These are phyloP conservation scores for Megathymus violae DNA, from an alignment of 1,140 invertebrate genomes.

Conservation along the genomic window DNA sequence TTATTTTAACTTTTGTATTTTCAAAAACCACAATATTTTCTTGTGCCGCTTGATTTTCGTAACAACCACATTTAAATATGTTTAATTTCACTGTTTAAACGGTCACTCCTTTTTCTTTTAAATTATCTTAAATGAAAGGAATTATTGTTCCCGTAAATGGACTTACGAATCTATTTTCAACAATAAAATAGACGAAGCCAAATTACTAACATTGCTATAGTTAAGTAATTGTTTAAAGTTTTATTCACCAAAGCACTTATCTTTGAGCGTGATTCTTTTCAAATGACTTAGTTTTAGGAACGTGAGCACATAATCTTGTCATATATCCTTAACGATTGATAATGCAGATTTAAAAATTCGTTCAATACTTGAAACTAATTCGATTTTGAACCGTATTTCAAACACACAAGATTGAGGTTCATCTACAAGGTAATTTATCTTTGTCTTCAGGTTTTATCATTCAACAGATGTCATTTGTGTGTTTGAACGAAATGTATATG, in stretches of 20 bases:
- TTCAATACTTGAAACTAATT: neutral
- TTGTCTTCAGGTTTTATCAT: too few species aligned
- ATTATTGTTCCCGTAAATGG: neutral
- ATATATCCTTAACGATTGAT: neutral
- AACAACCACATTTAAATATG: too few species aligned
- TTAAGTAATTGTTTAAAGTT: too few species aligned
- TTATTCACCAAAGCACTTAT: slow-evolving; percentile 5
- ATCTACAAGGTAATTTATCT: too few species aligned
- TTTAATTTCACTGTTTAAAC: slow-evolving; percentile 1
- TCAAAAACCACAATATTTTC: too few species aligned
- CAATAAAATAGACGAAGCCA: slow-evolving; percentile 36
- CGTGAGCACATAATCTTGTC: slow-evolving; percentile 15
- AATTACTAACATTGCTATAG: too few species aligned
- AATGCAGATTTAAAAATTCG: slow-evolving; percentile 4
- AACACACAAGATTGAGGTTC: neutral
- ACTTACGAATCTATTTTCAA: slow-evolving; percentile 36
- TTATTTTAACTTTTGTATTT: too few species aligned
- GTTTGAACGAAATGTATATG: too few species aligned
- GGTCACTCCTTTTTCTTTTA: slow-evolving; percentile 7
- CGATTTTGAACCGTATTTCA: neutral
- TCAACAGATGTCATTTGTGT: too few species aligned
- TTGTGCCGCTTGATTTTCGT: too few species aligned
- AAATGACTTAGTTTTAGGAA: slow-evolving; percentile 11
- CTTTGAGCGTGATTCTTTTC: slow-evolving; percentile 3
- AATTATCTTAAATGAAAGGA: slow-evolving; percentile 17